A percentile compares a stretch with the other conserved stretches of the same genome.
phyloP scores from a whole-genome alignment of 2,888 invertebrate genomes.

The Galeruca laticollis region DNA sequence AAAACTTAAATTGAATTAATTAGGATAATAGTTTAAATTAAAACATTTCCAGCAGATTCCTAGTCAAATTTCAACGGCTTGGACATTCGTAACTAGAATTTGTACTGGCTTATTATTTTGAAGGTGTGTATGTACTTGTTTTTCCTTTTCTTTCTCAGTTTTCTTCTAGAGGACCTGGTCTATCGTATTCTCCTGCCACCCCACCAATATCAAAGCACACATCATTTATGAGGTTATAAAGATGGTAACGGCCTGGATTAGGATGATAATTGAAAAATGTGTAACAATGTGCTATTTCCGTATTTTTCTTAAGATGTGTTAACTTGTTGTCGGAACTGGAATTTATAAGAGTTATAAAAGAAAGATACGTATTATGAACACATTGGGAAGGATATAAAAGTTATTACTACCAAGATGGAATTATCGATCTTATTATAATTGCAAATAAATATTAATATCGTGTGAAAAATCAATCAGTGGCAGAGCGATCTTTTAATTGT shows the following conservation, averaged over 20 bases:
- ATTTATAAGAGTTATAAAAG: conserved; percentile 9
- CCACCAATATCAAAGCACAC: conserved; percentile 24
- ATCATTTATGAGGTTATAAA: conserved; percentile 36
- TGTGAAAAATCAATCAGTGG: too few relatives aligned
- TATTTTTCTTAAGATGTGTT: conserved; percentile 19
- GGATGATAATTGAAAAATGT: conserved; percentile 36
- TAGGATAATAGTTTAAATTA: too few relatives aligned
- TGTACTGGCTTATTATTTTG: neutral
- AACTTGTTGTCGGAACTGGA: conserved; percentile 17
- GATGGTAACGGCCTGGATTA: conserved; percentile 32
- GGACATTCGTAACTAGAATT: neutral
- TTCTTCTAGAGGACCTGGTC: neutral
- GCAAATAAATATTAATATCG: too few relatives aligned
- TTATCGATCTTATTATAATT: neutral
- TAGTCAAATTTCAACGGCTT: neutral
- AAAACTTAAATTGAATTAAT: too few relatives aligned
- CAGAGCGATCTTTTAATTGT: too few relatives aligned
- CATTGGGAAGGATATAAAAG: neutral
- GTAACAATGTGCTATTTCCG: conserved; percentile 33
- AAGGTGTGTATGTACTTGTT: neutral
- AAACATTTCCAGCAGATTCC: too few relatives aligned
- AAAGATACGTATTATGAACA: neutral
- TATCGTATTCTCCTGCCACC: neutral
- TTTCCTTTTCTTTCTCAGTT: neutral
- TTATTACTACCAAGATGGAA: neutral